Conservation (phyloP, 2,888 invertebrate species). For the Bugula neritina region DNA sequence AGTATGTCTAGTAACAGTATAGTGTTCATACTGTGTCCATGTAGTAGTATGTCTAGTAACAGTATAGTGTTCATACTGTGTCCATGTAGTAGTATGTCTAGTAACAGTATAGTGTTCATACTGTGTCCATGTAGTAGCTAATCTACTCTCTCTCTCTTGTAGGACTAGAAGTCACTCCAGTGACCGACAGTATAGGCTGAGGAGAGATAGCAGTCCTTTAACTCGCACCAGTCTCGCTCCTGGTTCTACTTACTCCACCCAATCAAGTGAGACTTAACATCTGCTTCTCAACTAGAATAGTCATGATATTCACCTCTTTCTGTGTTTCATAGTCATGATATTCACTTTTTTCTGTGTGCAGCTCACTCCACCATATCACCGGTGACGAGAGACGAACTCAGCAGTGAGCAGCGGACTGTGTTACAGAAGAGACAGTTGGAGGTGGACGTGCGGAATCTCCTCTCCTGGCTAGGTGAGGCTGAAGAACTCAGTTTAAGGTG, state of each 20-base stretch:
- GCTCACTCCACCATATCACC: neutral
- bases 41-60: neutral
- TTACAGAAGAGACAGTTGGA: slow-evolving; percentile 54
- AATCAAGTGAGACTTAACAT: neutral
- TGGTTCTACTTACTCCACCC: neutral
- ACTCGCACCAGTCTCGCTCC: neutral
- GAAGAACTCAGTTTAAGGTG: slow-evolving; percentile 56
- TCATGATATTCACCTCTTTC: no score
- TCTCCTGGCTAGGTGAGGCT: slow-evolving; percentile 81
- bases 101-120: neutral
- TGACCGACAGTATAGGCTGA: neutral
- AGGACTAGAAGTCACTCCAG: slow-evolving; percentile 1
- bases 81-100: neutral
- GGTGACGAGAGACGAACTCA: slow-evolving; percentile 13
- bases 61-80: neutral
- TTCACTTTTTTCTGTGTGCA: no score
- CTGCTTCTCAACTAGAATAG: no score
- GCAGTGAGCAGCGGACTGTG: slow-evolving; percentile 14
- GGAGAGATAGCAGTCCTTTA: neutral
- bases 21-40: neutral
- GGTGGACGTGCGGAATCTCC: slow-evolving; percentile 66
- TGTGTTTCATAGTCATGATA: no score
- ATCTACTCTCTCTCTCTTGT: neutral
- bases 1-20: no score
- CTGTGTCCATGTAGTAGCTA: neutral